These are phyloP conservation scores for Kryptolebias ocellatus DNA, from an alignment of 2,797 vertebrate species.

Conservation along the genomic window DNA sequence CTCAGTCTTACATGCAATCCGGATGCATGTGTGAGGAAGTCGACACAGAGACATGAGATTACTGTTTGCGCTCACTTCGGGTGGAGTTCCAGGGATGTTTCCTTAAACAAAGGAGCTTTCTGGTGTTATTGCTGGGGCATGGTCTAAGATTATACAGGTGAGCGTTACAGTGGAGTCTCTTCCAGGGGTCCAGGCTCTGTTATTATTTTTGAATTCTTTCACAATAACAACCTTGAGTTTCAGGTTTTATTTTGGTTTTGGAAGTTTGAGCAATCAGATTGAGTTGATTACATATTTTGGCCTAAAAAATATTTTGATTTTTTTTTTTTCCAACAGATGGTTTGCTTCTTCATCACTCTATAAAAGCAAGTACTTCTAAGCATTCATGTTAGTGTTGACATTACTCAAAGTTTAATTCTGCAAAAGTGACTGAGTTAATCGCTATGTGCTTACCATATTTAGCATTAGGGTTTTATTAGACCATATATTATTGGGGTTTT, in stretches of 20 bases:
- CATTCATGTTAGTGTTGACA: no score
- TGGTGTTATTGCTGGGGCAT: constrained; percentile 51
- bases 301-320: no score
- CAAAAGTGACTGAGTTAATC: no score
- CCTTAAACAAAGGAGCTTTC: constrained; percentile 71
- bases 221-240: constrained; percentile 22
- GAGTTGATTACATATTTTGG: no score
- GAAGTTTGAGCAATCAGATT: background rate
- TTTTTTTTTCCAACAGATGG: no score
- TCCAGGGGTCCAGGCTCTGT: constrained; percentile 20
- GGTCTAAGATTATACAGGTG: constrained; percentile 58
- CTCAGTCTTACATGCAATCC: constrained; percentile 53
- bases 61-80: constrained; percentile 69
- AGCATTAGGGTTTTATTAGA: no score
- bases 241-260: constrained; percentile 1
- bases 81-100: constrained; percentile 66
- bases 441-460: no score
- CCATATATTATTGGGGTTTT: no score
- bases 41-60: constrained; percentile 71
- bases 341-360: no score
- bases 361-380: no score
- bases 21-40: constrained; percentile 70
- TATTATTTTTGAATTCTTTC: constrained; percentile 47
- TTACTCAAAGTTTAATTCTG: no score
- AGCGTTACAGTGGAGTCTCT: constrained; percentile 58